Percentiles rank a stretch among this genome's conserved stretches.
Evolutionary conservation across 2,797 vertebrate species (phyloP).

Genomic region (Masticophis lateralis): DNA sequence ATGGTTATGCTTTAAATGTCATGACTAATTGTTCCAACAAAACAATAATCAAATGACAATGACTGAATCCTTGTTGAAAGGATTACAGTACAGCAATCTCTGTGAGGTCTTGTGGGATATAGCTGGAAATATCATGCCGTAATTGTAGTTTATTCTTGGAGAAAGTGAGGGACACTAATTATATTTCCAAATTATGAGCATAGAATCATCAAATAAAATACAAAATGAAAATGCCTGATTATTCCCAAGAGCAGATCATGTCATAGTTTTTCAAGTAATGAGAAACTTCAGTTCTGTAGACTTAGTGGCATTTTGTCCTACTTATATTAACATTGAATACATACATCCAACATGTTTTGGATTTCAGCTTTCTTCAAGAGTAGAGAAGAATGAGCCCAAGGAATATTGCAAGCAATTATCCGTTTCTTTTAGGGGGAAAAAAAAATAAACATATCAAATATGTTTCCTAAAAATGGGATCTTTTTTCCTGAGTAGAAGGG

Average conservation of each 20-base stretch:
- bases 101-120: not conserved
- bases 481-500: not conserved
- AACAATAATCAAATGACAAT: not conserved
- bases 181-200: not conserved
- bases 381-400: not conserved
- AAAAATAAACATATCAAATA: not conserved
- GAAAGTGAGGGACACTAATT: not conserved
- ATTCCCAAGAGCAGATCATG: not conserved
- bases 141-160: not conserved
- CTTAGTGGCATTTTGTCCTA: not conserved
- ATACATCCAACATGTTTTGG: not conserved
- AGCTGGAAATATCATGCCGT: not conserved
- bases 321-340: not conserved
- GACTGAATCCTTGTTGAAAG: not conserved
- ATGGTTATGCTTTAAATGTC: conserved; percentile 13
- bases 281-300: not conserved
- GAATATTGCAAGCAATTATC: not conserved
- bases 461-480: not conserved
- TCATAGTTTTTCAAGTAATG: not conserved
- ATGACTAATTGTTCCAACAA: not conserved
- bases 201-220: not conserved
- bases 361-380: not conserved
- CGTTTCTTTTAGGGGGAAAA: not conserved
- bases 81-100: not conserved
- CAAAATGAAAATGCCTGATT: not conserved